Conservation (phyloP, 2,888 invertebrate genomes). For the Cecidostiba fungosa region DNA sequence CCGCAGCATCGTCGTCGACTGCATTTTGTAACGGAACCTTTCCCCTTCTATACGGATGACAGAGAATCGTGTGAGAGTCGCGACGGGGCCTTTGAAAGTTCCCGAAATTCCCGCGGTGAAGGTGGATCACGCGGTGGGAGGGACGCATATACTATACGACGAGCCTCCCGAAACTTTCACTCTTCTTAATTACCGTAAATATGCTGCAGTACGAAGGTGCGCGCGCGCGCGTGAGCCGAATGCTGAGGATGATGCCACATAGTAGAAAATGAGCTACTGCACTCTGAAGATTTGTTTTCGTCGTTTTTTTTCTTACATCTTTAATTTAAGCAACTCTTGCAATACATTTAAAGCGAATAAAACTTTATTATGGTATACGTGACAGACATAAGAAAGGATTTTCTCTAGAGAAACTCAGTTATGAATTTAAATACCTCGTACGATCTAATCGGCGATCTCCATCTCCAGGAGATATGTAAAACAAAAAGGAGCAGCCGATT, state of each 20-base stretch:
- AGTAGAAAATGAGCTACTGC: neutral
- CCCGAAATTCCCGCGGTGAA: slow-evolving; percentile 35
- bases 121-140: neutral
- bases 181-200: slow-evolving; percentile 35
- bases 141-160: neutral
- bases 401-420: neutral
- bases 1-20: neutral
- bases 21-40: slow-evolving; percentile 50
- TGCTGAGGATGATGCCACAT: neutral
- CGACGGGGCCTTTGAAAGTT: slow-evolving; percentile 16
- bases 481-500: neutral
- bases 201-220: slow-evolving; percentile 44
- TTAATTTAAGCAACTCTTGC: neutral
- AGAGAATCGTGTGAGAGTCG: neutral
- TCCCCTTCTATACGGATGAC: neutral
- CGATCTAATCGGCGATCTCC: neutral
- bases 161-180: slow-evolving; percentile 46
- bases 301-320: too few species aligned
- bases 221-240: neutral
- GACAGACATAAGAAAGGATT: neutral
- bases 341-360: neutral
- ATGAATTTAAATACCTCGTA: neutral
- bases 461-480: neutral
- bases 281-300: neutral
- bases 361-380: neutral